Evolutionary conservation across 2,888 invertebrate genomes (phyloP), one percentile per base, ranked within the genome.

Genomic region (Tipula lateralis): DNA sequence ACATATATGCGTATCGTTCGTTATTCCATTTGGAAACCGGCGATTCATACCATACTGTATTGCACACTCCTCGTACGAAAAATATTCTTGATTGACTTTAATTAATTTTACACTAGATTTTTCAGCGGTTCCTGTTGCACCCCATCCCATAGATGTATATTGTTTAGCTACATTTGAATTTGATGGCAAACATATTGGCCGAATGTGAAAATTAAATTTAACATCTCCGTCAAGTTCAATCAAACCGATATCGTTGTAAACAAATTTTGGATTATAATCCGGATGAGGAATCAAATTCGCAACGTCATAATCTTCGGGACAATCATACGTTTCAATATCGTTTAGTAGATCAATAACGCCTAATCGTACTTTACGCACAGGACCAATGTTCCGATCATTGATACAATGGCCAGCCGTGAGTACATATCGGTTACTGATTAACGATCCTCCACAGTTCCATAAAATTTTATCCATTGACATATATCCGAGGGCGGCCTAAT

Each of bases 351-450:
- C 88, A 66, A 90, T 85, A 13, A 90, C 91, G 0, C 91, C 91
- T 34, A 91, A 86, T 0, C 90, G 88, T 0, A 89, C 89, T 84
- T 86, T 87, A 36, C 87, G 86, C 0, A 88, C 87, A 9, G 84
- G 32, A 4, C 86, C 87, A 16, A 32, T 6, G 1, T 82, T 13
- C 1, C 29, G 12, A 3, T 13, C 9, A 16, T 86, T 85, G 29
- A 89, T 86, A 86, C 93, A 93, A 87, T 93, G 93, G 0, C 92
- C 93, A 1, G 94, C 93, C 0, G 93, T 92, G 7, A 93, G 87
- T 1, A 94, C 90, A 87, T 91, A 92, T 82, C 88, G 88, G 3
- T 91, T 89, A 84, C 92, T 92, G 32, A 94, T 91, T 39, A 94
- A 87, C 0, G 92, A 90, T 0, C 93, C 94, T 0, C 93, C 93